Conservation (phyloP, 2,113 vertebrate species). For the Muntiacus muntjak region DNA sequence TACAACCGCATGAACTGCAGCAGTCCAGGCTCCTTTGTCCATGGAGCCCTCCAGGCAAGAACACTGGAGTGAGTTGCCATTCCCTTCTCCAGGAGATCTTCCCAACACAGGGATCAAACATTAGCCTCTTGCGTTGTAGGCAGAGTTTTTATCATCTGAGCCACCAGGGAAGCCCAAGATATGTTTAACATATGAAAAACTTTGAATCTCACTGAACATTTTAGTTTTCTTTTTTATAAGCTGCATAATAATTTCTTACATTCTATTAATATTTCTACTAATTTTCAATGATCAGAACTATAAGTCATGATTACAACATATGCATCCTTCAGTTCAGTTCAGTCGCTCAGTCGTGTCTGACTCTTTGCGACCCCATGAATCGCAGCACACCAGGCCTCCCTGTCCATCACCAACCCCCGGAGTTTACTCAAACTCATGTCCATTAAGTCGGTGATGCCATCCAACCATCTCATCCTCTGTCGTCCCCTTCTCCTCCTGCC, state of each 20-base stretch:
- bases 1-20: fast-evolving
- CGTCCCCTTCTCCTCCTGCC: no score
- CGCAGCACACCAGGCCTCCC: no score
- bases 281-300: not conserved
- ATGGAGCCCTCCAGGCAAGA: not conserved
- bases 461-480: no score
- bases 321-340: no score
- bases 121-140: not conserved
- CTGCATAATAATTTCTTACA: not conserved
- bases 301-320: not conserved
- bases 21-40: not conserved
- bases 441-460: no score
- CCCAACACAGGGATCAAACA: not conserved
- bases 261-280: not conserved
- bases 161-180: not conserved
- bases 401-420: no score
- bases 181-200: not conserved
- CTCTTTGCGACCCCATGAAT: no score
- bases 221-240: not conserved
- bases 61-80: not conserved
- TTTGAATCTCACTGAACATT: not conserved
- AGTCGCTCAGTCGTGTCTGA: no score
- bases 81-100: not conserved
- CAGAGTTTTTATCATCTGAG: not conserved
- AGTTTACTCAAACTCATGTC: no score